Conservation (phyloP, 2,113 vertebrate genomes). For the Phalacrocorax aristotelis region DNA sequence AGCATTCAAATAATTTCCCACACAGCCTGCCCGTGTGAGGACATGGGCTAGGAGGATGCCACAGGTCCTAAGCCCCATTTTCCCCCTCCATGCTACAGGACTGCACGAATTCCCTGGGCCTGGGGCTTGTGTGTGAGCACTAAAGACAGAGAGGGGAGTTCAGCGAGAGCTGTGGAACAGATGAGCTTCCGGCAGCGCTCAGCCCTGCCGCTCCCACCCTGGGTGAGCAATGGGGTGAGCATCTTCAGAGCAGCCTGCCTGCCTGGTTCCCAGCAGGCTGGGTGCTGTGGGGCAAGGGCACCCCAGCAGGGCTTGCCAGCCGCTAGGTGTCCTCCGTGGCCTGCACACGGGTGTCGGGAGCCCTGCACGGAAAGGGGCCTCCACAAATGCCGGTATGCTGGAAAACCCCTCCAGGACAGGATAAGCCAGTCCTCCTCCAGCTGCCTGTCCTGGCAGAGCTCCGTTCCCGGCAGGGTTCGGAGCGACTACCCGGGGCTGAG, state of each 20-base stretch:
- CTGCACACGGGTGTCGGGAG: not conserved
- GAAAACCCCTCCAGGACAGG: not conserved
- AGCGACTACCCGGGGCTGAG: not conserved
- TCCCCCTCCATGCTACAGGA: accelerated
- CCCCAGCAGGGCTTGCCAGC: not conserved
- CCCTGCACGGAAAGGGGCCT: not conserved
- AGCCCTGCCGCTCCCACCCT: not conserved
- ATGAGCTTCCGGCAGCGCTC: not conserved
- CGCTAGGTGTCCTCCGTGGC: constrained; percentile 55
- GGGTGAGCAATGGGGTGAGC: not conserved
- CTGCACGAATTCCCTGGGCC: accelerated
- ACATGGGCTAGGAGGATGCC: not conserved
- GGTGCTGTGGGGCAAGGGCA: not conserved
- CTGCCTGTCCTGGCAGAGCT: not conserved
- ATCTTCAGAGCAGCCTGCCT: not conserved
- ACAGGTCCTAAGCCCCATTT: not conserved
- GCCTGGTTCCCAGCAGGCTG: not conserved
- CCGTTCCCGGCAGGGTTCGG: accelerated
- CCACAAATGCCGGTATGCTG: not conserved
- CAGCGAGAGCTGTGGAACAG: no score
- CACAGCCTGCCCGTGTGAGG: not conserved
- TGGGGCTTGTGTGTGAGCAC: not conserved
- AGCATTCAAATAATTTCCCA: accelerated
- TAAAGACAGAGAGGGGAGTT: not conserved
- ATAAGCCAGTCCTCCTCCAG: accelerated